phyloP scores from a whole-genome alignment of 2,113 vertebrate species.

The Phaethornis superciliosus region DNA sequence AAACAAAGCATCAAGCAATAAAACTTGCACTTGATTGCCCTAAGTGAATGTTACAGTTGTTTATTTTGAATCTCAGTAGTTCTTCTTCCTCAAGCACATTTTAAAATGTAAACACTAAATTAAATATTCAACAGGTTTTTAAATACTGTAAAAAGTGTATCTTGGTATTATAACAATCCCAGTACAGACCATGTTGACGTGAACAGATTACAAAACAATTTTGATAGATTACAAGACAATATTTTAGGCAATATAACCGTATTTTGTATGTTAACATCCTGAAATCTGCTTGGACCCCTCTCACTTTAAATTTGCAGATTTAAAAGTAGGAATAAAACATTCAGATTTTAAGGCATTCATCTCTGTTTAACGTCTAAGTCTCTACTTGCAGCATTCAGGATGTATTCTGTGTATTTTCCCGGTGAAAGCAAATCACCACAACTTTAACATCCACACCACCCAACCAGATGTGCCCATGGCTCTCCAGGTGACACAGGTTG shows the following conservation, averaged over 20 bases:
- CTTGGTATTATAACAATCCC: not conserved
- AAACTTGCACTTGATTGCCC: not conserved
- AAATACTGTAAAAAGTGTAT: not conserved
- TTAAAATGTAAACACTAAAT: not conserved
- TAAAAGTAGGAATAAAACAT: not conserved
- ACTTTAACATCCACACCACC: not conserved
- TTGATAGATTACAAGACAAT: not conserved
- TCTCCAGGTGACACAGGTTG: not conserved
- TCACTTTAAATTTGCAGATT: not conserved
- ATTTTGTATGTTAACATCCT: not conserved
- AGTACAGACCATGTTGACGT: not conserved
- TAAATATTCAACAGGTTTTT: conserved; percentile 31
- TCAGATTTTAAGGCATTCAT: not conserved
- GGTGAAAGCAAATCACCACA: not conserved
- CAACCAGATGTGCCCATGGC: not conserved
- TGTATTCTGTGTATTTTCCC: not conserved
- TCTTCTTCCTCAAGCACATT: not conserved
- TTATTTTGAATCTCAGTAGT: not conserved
- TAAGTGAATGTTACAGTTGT: not conserved
- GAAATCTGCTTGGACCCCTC: not conserved
- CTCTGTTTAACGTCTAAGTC: not conserved
- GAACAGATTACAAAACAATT: not conserved
- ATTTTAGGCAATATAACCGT: not conserved
- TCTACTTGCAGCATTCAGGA: not conserved
- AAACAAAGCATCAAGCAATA: not conserved